Base-by-base conservation (phyloP, 2,113 vertebrate species). In the Hassar affinis region DNA sequence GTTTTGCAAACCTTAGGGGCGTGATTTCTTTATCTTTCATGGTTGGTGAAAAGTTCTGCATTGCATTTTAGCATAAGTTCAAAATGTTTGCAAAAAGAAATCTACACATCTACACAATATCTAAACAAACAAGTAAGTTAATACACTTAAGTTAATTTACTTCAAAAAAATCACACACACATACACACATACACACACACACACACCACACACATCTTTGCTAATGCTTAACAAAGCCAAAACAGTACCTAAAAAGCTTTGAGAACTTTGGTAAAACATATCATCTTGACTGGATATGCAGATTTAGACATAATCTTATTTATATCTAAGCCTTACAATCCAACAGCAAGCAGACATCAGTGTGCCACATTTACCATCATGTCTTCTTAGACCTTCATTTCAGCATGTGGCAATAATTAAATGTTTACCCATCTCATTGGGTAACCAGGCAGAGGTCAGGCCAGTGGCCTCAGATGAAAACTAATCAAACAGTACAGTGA, bases 361-460 rank as follows among this genome's bases (percentile, higher is more conserved):
- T 86, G 86, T 86, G 89, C 90, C 85, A 81, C 87, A 78, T 77
- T 90, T 92, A 92, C 87, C 89, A 64, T 78, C 33, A 85, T 84
- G 66, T 78, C 68, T 77, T 80, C 42, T 49, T 80, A 89, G 91
- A 92, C 92, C 91, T 93, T 94, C 90, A 92, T 88, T 91, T 90
- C 84, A 83, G 76, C 85, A 88, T 93, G 92, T 92, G 86, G 93
- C 92, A 94, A 93, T 93, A 89, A 86, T 93, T 92, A 91, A 93
- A 93, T 94, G 92, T 94, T 95, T 94, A 90, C 90, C 85, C 83
- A 91, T 59, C 76, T 79, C 80, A 89, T 92, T 90, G 90, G 86
- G 86, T 91, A 90, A 91, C 88, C 84, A 89, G 89, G 90, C 81
- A 79, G 82, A 76, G 91, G 92, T 92, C 90, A 91, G 89, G 86